These are phyloP conservation scores for Sandelia bainsii DNA, from an alignment of 2,797 vertebrate species.

Conservation along the genomic window DNA sequence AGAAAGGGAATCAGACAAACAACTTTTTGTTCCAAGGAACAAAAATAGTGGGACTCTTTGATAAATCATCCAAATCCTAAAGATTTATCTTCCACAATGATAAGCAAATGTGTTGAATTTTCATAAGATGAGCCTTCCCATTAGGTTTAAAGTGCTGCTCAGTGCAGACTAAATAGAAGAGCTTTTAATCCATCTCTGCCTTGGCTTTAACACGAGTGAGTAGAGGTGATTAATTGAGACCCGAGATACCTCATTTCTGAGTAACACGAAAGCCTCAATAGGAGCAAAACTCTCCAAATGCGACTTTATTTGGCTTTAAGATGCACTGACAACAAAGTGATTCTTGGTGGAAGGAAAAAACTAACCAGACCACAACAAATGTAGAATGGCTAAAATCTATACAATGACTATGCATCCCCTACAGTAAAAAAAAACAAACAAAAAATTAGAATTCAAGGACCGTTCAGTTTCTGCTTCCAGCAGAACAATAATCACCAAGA, in stretches of 20 bases:
- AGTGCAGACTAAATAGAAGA: conserved; percentile 17
- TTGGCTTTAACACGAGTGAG: conserved; percentile 16
- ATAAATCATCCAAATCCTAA: not conserved
- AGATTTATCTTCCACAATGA: not conserved
- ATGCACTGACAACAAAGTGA: conserved; percentile 27
- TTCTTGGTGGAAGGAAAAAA: not conserved
- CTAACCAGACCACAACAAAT: conserved; percentile 25
- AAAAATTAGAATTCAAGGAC: conserved; percentile 45
- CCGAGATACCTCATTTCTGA: conserved; percentile 25
- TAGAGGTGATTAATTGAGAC: conserved; percentile 39
- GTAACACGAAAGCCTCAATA: conserved; percentile 28
- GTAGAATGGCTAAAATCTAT: conserved; percentile 15
- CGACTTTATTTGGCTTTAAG: conserved; percentile 28
- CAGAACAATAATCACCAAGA: conserved; percentile 37
- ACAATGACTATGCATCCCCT: not conserved
- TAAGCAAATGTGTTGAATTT: conserved; percentile 16
- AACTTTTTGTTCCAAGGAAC: not conserved
- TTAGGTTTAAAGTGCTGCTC: conserved; percentile 31
- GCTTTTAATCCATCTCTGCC: conserved; percentile 45
- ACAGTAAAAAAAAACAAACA: conserved; percentile 14
- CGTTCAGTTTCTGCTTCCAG: conserved; percentile 4
- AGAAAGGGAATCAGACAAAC: not conserved
- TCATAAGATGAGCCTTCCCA: conserved; percentile 6
- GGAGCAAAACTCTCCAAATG: conserved; percentile 14
- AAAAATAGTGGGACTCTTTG: not conserved